Base-by-base conservation (phyloP, 2,888 invertebrate genomes). In the Tenthredo notha region DNA sequence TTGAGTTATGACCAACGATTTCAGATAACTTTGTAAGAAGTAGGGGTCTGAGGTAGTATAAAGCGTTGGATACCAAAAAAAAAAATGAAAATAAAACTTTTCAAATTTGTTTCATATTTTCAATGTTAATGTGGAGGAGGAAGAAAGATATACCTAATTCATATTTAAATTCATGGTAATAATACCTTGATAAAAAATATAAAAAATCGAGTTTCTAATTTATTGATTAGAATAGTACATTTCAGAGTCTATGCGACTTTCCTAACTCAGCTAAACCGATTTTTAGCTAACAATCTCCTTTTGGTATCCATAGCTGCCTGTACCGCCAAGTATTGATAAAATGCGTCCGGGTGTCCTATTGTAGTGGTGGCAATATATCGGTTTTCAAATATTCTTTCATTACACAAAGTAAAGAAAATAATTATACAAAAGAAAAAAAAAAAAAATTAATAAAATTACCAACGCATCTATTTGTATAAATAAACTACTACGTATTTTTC, bases 21-120 rank as follows among this genome's bases (percentile, higher is more conserved):
- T 50, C 29, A 83, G 67, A 47, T 40, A 83, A 83, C 70, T 70
- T 83, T 40, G 29, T 33, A 83, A 29, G 40, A 25, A 50, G 43
- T 67, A 67, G 50, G 40, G 67, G 82, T 67, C 65, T 67, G 82
- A 83, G 47, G 83, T 18, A 67, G 77, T 77, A 37, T 40, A 80
- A 65, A 37, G 61, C 80, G 67, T 50, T 70, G 83, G 65, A 50
- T 70, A 65, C 54, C 65, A 65, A 47, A 33, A 67, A 25, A 67
- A 37, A 33, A 33, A 33, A 33, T 33, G 1, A 33, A 33, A 75
- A 37, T 61, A 21, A 25, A 40, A 40, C 10, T 29, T 50, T 50
- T 18, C 54, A 47, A 54, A 4, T 54, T 50, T n/a, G 3, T 29
- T 50, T 54, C 18, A 29, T 50, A 77, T 77, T 50, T 54, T 29